These are phyloP conservation scores for Sibirionetta formosa DNA, from an alignment of 2,797 vertebrate species.

Conservation along the genomic window DNA sequence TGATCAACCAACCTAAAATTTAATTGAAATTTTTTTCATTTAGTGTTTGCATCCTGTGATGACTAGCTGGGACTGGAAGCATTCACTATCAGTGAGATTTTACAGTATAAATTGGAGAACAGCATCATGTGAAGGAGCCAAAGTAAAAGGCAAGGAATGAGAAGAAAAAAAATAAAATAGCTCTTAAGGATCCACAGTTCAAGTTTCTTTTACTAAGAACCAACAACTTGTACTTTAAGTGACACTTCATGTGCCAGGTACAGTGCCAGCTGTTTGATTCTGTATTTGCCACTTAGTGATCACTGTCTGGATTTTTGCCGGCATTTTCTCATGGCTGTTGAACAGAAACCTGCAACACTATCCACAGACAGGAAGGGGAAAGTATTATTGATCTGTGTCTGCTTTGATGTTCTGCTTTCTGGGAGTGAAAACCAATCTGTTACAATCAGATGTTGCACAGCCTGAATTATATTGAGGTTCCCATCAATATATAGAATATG, in stretches of 20 bases:
- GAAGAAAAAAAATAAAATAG: accelerated
- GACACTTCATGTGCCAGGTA: not conserved
- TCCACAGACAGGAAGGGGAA: slow-evolving; percentile 35
- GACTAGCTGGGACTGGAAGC: slow-evolving; percentile 21
- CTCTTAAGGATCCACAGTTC: slow-evolving; percentile 1
- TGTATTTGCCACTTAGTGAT: slow-evolving; percentile 14
- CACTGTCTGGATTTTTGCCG: slow-evolving; percentile 29
- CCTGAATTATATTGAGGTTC: slow-evolving; percentile 59
- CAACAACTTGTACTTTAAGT: slow-evolving; percentile 31
- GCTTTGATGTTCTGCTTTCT: slow-evolving; percentile 64
- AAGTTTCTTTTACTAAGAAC: slow-evolving; percentile 52
- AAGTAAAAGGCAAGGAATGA: slow-evolving; percentile 41
- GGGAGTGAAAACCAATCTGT: slow-evolving; percentile 55
- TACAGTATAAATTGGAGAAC: slow-evolving; percentile 23
- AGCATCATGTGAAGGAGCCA: slow-evolving; percentile 19
- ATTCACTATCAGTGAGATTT: slow-evolving; percentile 12
- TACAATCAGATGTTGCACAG: slow-evolving; percentile 58
- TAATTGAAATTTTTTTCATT: slow-evolving; percentile 61
- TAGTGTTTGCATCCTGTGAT: slow-evolving; percentile 26
- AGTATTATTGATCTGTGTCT: slow-evolving; percentile 55
- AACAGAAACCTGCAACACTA: slow-evolving; percentile 49
- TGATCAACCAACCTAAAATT: slow-evolving; percentile 62
- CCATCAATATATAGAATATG: slow-evolving; percentile 62
- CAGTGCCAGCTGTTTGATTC: slow-evolving; percentile 22
- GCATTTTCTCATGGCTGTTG: slow-evolving; percentile 36